A percentile compares a stretch with the other conserved stretches of the same genome.
Evolutionary conservation across 1,140 invertebrate genomes (phyloP).

Genomic region (Aphelinus certus): DNA sequence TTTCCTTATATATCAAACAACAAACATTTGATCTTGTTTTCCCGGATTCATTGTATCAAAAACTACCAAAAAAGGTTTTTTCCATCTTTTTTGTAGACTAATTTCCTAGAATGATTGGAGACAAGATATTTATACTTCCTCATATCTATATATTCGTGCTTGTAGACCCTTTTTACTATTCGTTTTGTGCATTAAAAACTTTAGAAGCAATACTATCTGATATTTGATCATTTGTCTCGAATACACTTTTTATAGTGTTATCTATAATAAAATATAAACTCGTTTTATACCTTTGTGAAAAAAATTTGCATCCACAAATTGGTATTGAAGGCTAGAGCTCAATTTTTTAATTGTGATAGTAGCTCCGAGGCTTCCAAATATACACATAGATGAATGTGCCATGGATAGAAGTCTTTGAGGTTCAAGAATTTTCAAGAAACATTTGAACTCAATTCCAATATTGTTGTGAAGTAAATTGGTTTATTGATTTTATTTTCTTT

Average conservation of each 20-base stretch:
- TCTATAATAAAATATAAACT: background rate
- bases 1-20: no score
- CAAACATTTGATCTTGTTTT: no score
- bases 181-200: background rate
- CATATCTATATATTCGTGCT: no score
- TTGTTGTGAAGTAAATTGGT: conserved; percentile 27
- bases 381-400: conserved; percentile 45
- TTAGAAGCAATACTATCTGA: conserved; percentile 21
- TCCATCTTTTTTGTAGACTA: no score
- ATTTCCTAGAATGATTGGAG: no score
- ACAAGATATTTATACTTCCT: no score
- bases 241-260: conserved; percentile 15
- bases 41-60: no score
- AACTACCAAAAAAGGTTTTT: no score
- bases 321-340: conserved; percentile 34
- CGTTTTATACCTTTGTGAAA: conserved; percentile 21
- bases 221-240: background rate
- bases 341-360: conserved; percentile 40
- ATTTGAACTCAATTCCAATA: conserved; percentile 20
- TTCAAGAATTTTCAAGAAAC: conserved; percentile 33
- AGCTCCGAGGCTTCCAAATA: conserved; percentile 37
- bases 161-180: no score
- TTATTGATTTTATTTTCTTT: conserved; percentile 19
- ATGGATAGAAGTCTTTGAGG: conserved; percentile 42
- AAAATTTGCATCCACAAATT: conserved; percentile 36